Conservation (phyloP, 1,140 invertebrate genomes). For the Temnothorax curvispinosus region DNA sequence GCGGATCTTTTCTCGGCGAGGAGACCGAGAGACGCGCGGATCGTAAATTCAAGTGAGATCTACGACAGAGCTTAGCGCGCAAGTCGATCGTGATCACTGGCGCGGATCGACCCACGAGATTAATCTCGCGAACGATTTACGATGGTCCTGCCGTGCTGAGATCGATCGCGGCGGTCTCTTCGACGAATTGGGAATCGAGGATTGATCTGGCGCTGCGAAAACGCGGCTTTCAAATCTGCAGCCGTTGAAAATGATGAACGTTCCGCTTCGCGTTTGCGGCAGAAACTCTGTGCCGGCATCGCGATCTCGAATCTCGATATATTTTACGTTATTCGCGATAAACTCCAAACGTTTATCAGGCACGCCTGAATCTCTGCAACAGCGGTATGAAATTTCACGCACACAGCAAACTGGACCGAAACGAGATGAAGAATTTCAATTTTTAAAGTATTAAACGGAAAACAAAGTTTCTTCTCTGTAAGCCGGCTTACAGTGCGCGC, state of each 20-base stretch:
- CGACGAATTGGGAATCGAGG: conserved; percentile 35
- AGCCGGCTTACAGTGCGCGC: background rate
- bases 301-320: background rate
- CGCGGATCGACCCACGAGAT: conserved; percentile 39
- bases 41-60: conserved; percentile 49
- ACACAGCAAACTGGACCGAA: background rate
- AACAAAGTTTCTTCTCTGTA: background rate
- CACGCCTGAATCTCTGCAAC: background rate
- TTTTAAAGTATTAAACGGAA: background rate
- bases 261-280: background rate
- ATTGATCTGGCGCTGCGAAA: conserved; percentile 9
- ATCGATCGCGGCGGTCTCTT: conserved; percentile 5
- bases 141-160: background rate
- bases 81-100: conserved; percentile 14
- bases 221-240: background rate
- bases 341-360: background rate
- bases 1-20: background rate
- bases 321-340: background rate
- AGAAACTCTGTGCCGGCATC: background rate
- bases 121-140: conserved; percentile 49
- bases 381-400: background rate
- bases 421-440: background rate
- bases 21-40: background rate
- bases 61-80: conserved; percentile 3
- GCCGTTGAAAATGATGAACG: conserved; percentile 26